Evolutionary conservation across 2,797 vertebrate genomes (phyloP), one percentile per base, ranked within the genome.

Genomic region (Enteromius fasciolatus): DNA sequence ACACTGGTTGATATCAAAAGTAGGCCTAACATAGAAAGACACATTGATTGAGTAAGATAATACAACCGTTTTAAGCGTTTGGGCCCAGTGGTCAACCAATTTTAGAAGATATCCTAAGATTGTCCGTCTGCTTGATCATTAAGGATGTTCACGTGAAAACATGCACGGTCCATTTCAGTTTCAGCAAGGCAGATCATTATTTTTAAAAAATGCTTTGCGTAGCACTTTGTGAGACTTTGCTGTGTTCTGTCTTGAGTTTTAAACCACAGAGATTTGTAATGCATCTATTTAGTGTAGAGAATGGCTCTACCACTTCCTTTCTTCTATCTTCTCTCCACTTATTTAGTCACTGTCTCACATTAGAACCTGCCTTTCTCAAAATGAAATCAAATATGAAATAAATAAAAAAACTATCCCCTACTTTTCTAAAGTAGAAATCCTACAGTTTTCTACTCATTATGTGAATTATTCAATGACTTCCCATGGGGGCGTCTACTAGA

Each of bases 111-210:
- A 33, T 46, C n/a, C 54, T n/a, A n/a, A 25, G 52, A 59, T 59
- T 59, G n/a, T 48, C 39, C 0, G 57, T 31, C 2, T 59, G 59
- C 94, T 89, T 92, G 90, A 98, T 94, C 94, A 83, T 95, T 93
- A 86, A 98, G 72, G 84, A 98, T 92, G 7, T 95, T 96, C 36
- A 36, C 2, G 14, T 48, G 25, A 59, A 57, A 61, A 48, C 20
- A 72, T 20, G n/a, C 20, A 33, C 39, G 46, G 25, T 25, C 7
- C 17, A 17, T 68, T 54, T n/a, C 33, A 25, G 9, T 66, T 68
- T 80, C 46, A 57, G 36, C 2, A 18, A 74, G 31, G 31, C 31
- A 74, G 67, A 70, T 46, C 20, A 3, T 46, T 12, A 2, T 76
- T 76, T 31, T 63, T 14, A 5, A 73, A 80, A 61, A 28, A 54